phyloP scores from a whole-genome alignment of 2,113 vertebrate genomes.

The Salvelinus namaycush region DNA sequence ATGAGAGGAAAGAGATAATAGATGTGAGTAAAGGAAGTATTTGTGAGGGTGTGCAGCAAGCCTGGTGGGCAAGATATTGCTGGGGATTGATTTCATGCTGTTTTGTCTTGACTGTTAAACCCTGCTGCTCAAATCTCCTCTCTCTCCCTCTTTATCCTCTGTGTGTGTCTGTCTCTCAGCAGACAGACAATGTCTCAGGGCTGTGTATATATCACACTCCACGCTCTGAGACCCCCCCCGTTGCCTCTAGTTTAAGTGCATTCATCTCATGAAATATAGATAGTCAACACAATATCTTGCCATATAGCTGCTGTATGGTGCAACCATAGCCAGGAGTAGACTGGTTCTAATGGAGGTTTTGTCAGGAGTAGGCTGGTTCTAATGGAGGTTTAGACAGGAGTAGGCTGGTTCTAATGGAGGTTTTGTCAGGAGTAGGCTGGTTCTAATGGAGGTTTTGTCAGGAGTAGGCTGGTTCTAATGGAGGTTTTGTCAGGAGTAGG shows the following conservation, averaged over 20 bases:
- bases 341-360: too few species aligned
- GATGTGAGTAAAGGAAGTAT: constrained; percentile 52
- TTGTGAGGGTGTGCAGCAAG: constrained; percentile 31
- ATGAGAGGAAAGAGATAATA: constrained; percentile 34
- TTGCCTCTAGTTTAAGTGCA: constrained; percentile 7
- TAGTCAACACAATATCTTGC: constrained; percentile 38
- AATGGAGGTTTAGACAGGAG: too few species aligned
- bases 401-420: too few species aligned
- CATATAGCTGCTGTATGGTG: too few species aligned
- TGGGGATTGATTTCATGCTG: constrained; percentile 48
- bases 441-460: too few species aligned
- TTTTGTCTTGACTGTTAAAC: constrained; percentile 35
- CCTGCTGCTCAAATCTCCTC: constrained; percentile 28
- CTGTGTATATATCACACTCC: neutral
- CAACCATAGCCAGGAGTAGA: too few species aligned
- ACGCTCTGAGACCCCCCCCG: neutral
- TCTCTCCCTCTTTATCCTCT: neutral
- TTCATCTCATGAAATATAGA: constrained; percentile 53
- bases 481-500: too few species aligned
- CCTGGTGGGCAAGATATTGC: constrained; percentile 51
- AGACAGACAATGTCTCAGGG: constrained; percentile 1
- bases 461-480: too few species aligned
- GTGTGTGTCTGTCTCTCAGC: neutral
- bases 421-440: too few species aligned
- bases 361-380: too few species aligned